phyloP scores from a whole-genome alignment of 2,113 vertebrate species.

The Lampris megalopsis region DNA sequence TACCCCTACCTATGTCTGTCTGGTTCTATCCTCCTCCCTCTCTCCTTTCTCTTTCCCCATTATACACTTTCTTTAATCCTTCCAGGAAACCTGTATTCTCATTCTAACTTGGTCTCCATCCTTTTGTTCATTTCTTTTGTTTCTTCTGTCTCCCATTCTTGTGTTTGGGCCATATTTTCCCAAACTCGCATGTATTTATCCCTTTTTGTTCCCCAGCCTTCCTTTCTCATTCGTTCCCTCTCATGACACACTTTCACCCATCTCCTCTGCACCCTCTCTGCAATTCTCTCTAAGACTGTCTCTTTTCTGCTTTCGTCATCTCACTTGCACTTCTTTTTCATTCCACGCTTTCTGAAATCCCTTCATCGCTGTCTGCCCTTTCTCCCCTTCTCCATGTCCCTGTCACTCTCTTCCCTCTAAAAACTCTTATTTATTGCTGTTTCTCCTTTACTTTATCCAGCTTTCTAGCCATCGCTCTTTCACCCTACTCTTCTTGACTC shows the following conservation, averaged over 20 bases:
- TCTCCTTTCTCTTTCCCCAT: not conserved
- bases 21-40: no score
- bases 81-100: not conserved
- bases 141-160: no score
- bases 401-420: not conserved
- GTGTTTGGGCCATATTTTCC: no score
- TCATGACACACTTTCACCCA: no score
- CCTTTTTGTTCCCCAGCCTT: no score
- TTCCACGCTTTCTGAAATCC: conserved; percentile 24
- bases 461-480: conserved; percentile 1
- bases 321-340: not conserved
- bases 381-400: not conserved
- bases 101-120: no score
- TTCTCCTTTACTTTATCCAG: not conserved
- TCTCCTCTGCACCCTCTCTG: not conserved
- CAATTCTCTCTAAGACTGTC: not conserved
- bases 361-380: not conserved
- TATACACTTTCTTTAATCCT: not conserved
- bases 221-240: no score
- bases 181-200: no score
- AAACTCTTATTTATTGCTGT: conserved; percentile 4
- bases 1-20: not conserved
- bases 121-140: no score
- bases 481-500: not conserved
- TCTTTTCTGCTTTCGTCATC: not conserved